Conservation (phyloP, 2,797 vertebrate genomes). For the Danio aesculapii region DNA sequence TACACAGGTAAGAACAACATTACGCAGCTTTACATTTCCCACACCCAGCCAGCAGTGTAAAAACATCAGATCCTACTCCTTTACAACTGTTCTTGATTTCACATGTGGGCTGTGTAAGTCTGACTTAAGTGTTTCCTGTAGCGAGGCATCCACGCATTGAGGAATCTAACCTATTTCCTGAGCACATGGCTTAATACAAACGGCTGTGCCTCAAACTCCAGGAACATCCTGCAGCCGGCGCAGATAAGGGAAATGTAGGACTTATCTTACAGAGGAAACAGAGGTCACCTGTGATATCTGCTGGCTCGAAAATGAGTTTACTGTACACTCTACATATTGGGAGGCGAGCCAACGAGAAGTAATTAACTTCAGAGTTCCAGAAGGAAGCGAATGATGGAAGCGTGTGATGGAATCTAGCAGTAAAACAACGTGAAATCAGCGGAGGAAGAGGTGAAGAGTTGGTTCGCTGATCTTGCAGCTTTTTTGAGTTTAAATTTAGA, state of each 20-base stretch:
- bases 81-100: conserved; percentile 22
- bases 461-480: conserved; percentile 31
- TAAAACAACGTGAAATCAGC: conserved; percentile 8
- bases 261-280: conserved; percentile 40
- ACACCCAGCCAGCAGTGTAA: not conserved
- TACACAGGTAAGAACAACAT: conserved; percentile 93
- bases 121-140: conserved; percentile 21
- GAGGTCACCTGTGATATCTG: conserved; percentile 42
- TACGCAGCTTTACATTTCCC: conserved; percentile 67
- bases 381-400: not conserved
- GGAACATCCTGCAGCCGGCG: conserved; percentile 46
- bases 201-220: conserved; percentile 8
- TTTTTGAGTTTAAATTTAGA: conserved; percentile 46
- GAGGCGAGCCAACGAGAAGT: conserved; percentile 22
- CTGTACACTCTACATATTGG: conserved; percentile 22
- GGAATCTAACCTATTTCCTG: conserved; percentile 57
- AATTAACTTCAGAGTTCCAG: conserved; percentile 26
- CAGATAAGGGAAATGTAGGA: conserved; percentile 54
- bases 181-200: conserved; percentile 37
- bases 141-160: not conserved
- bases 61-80: not conserved
- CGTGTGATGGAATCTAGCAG: conserved; percentile 13
- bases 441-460: conserved; percentile 27
- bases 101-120: conserved; percentile 12
- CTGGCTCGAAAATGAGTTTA: conserved; percentile 15